These are phyloP conservation scores for Aramus guarauna DNA, from an alignment of 2,113 vertebrate species.

Conservation along the genomic window DNA sequence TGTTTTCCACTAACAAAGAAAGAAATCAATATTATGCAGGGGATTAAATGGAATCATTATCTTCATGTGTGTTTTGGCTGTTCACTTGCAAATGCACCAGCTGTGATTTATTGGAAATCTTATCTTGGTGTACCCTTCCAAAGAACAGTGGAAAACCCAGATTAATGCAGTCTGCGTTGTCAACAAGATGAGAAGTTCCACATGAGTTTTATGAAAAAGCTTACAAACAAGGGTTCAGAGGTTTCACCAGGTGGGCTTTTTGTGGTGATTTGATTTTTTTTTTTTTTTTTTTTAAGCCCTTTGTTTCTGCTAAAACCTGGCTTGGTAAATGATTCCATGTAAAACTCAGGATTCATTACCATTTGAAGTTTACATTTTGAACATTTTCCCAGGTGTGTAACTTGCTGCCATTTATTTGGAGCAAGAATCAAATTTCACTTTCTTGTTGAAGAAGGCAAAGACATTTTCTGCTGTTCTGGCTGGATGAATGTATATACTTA, in stretches of 20 bases:
- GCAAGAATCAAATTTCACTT: background rate
- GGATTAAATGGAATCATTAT: background rate
- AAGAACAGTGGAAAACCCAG: background rate
- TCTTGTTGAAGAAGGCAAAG: background rate
- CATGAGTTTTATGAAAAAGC: background rate
- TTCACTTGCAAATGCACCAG: background rate
- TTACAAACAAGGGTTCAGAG: background rate
- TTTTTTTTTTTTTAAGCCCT: background rate
- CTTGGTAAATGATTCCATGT: background rate
- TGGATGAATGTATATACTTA: background rate
- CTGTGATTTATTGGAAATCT: background rate
- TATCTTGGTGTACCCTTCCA: background rate
- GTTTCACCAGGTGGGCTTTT: background rate
- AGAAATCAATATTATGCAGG: background rate
- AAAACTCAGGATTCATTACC: background rate
- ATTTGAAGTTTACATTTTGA: background rate
- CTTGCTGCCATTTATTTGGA: background rate
- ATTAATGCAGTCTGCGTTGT: background rate
- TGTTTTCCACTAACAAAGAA: background rate
- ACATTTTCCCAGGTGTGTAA: background rate
- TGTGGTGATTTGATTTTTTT: background rate
- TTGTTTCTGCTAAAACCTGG: background rate
- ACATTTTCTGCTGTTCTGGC: background rate
- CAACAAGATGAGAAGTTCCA: background rate
- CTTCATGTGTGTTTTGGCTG: background rate